These are phyloP conservation scores for Oryctolagus cuniculus DNA, from an alignment of 2,113 vertebrate species.

Conservation along the genomic window mOryCun1.1 NC_091434.1:86361501-86362000, in stretches of 20 bases:
- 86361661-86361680: background rate
- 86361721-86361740: background rate
- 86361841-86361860: conserved; percentile 22
- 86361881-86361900: background rate
- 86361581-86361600: background rate
- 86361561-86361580: too few relatives aligned
- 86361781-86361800: background rate
- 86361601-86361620: background rate
- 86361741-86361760: background rate
- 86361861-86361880: background rate
- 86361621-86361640: background rate
- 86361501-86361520: too few relatives aligned
- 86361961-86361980: background rate
- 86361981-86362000: background rate
- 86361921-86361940: background rate
- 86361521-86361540: too few relatives aligned
- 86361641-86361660: conserved; percentile 42
- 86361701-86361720: background rate
- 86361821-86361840: background rate
- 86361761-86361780: background rate
- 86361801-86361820: background rate
- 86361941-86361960: background rate
- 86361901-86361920: background rate
- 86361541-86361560: too few relatives aligned
- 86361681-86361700: background rate